A percentile compares a stretch with the other conserved stretches of the same genome.
Evolutionary conservation across 2,888 invertebrate genomes (phyloP).

Genomic region (Orthosia cruda): DNA sequence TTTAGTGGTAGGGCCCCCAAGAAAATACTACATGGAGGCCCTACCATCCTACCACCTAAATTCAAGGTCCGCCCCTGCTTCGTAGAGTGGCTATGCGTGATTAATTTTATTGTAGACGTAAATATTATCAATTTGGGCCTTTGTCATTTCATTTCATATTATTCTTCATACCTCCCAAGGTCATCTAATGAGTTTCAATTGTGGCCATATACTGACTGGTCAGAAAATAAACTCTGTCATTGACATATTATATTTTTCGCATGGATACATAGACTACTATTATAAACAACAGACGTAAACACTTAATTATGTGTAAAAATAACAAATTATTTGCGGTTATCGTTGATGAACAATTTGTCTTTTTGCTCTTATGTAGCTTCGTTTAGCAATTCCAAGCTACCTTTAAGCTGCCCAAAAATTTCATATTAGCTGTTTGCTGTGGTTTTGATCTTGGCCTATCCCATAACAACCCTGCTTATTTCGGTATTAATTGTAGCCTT

Average conservation of each 20-base stretch:
- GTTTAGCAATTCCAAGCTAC: too few species aligned
- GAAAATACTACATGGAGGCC: too few species aligned
- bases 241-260: not conserved
- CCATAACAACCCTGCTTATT: too few species aligned
- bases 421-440: too few species aligned
- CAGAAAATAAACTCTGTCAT: not conserved
- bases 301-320: not conserved
- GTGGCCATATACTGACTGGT: not conserved
- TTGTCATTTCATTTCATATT: not conserved
- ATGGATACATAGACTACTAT: too few species aligned
- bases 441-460: too few species aligned
- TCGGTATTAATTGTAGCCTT: too few species aligned
- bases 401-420: too few species aligned
- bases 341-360: not conserved
- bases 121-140: not conserved
- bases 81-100: not conserved
- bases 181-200: not conserved
- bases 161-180: not conserved
- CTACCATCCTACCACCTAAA: too few species aligned
- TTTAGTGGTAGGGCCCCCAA: too few species aligned
- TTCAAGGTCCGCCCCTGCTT: not conserved
- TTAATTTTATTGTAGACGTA: not conserved
- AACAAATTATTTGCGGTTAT: not conserved
- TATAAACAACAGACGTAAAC: not conserved
- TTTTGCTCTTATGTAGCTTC: not conserved